phyloP scores from a whole-genome alignment of 1,140 invertebrate genomes.

The Penaeus vannamei region DNA sequence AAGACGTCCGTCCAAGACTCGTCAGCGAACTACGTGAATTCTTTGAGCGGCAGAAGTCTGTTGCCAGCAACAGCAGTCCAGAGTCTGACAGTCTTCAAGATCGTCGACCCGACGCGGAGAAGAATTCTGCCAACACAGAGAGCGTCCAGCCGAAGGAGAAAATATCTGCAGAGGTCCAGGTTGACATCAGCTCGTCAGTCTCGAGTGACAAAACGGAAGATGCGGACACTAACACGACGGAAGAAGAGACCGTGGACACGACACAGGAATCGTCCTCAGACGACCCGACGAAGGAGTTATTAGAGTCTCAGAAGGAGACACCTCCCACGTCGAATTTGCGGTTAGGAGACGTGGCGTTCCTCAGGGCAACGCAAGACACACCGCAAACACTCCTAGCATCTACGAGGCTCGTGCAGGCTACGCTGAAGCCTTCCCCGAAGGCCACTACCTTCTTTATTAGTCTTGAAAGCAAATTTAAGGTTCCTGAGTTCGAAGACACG shows the following conservation, averaged over 20 bases:
- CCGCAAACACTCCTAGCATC: slow-evolving; percentile 66
- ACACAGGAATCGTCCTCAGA: slow-evolving; percentile 39
- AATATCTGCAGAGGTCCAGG: slow-evolving; percentile 16
- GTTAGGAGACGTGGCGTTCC: slow-evolving; percentile 63
- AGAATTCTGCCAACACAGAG: neutral
- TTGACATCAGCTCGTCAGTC: neutral
- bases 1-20: slow-evolving; percentile 58
- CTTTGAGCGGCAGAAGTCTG: slow-evolving; percentile 64
- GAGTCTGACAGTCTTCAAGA: slow-evolving; percentile 51
- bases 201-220: neutral
- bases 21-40: slow-evolving; percentile 60
- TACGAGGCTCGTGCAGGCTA: slow-evolving; percentile 65
- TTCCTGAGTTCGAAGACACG: slow-evolving; percentile 55
- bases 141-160: neutral
- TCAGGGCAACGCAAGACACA: slow-evolving; percentile 66
- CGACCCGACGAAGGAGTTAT: slow-evolving; percentile 51
- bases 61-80: slow-evolving; percentile 52
- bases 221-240: neutral
- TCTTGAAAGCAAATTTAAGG: slow-evolving; percentile 64
- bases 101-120: slow-evolving; percentile 40
- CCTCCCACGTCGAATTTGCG: slow-evolving; percentile 14
- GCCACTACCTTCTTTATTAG: slow-evolving; percentile 67
- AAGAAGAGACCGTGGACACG: neutral
- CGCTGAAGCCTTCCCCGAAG: slow-evolving; percentile 63
- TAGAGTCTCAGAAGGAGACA: slow-evolving; percentile 29